Evolutionary conservation across 2,888 invertebrate species (phyloP).

Genomic region (Tholera decimalis): DNA sequence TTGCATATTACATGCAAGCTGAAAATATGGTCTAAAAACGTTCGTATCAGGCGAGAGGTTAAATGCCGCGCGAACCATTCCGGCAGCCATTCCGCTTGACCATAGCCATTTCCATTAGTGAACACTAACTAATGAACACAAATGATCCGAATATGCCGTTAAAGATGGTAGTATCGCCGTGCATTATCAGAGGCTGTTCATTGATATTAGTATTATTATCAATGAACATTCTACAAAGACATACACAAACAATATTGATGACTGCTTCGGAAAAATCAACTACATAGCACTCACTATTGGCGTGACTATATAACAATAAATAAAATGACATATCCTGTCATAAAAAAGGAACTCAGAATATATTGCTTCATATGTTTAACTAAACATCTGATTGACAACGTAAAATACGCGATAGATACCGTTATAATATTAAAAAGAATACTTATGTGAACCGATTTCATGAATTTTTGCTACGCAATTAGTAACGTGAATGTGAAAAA

Average conservation of each 20-base stretch:
- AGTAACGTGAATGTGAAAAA: too few species aligned
- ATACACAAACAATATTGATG: background rate
- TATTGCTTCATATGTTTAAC: too few species aligned
- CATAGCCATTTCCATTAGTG: slow-evolving; percentile 84
- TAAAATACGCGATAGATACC: too few species aligned
- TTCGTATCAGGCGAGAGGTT: slow-evolving; percentile 72
- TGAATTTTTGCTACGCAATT: too few species aligned
- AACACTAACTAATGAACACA: slow-evolving; percentile 87
- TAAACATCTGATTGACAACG: too few species aligned
- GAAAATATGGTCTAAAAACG: slow-evolving; percentile 59
- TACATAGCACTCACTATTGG: background rate
- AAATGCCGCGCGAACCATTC: slow-evolving; percentile 79
- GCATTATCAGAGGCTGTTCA: slow-evolving; percentile 21
- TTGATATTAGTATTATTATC: slow-evolving; percentile 35
- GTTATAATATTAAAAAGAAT: too few species aligned
- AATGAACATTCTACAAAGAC: background rate
- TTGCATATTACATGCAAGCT: slow-evolving; percentile 43
- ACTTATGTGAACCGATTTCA: too few species aligned
- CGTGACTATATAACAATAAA: too few species aligned
- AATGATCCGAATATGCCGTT: slow-evolving; percentile 78
- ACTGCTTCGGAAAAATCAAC: background rate
- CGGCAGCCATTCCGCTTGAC: slow-evolving; percentile 77
- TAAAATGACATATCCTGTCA: too few species aligned
- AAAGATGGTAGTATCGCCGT: slow-evolving; percentile 65
- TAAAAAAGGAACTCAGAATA: too few species aligned